Evolutionary conservation across 2,888 invertebrate genomes (phyloP), one percentile per base, ranked within the genome.

Genomic region (Ectropis crepuscularia): DNA sequence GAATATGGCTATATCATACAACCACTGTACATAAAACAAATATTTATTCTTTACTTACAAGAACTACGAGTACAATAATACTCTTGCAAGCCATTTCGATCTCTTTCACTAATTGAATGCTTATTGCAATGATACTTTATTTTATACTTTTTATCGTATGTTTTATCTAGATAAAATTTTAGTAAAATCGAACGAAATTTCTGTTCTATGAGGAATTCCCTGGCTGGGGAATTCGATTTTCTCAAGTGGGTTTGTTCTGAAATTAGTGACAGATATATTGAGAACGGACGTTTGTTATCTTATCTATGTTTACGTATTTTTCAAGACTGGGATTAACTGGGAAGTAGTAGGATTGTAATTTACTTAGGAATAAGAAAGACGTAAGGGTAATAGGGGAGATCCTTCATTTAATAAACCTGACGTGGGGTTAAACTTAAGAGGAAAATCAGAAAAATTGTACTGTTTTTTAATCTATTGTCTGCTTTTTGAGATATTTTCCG

Each of bases 91-190:
- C 53, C 67, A 67, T 67, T 55, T 46, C 37, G 39, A 55, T 37
- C 16, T 16, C 50, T 50, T 8, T 39, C 5, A 12, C 12, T 39
- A 55, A 59, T 58, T 59, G 61, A 28, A 53, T 63, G 53, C 45
- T 28, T 37, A 39, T 59, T 37, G 46, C 50, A 12, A 39, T 47
- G 51, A 53, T 46, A 51, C 28, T 39, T 60, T 45, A 42, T 61
- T 69, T 61, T 66, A 66, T 63, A 65, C 50, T 55, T 57, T 12
- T 67, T 69, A 69, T 67, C 69, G 11, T 60, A 54, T 45, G 43
- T 38, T 62, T 28, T 67, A 69, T 66, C 65, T 36, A 39, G 46
- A 57, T 59, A 53, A 41, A 45, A 6, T 50, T 50, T 6, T 12
- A 50, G 9, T 37, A 53, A 60, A 16, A 57, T 45, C 42, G 7